These are phyloP conservation scores for Helicorthomorpha holstii DNA, from an alignment of 1,140 invertebrate species.

Conservation along the genomic window DNA sequence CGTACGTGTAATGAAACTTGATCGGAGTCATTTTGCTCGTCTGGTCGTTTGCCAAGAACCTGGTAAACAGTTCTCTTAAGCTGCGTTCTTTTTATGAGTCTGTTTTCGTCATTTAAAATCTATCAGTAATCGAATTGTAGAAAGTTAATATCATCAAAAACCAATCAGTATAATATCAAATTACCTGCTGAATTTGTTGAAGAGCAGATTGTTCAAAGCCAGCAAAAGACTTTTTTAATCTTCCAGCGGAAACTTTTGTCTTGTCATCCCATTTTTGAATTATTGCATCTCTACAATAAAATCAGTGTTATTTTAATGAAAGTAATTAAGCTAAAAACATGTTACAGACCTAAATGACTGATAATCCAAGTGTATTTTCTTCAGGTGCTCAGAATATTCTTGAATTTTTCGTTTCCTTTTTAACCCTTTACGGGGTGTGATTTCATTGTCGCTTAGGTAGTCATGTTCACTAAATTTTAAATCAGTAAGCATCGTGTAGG, in stretches of 20 bases:
- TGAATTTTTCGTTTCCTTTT: too few relatives aligned
- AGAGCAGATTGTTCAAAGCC: slow-evolving; percentile 55
- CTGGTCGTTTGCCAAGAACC: slow-evolving; percentile 40
- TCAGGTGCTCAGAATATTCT: too few relatives aligned
- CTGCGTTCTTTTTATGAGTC: slow-evolving; percentile 63
- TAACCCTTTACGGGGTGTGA: too few relatives aligned
- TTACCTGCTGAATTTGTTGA: slow-evolving; percentile 63
- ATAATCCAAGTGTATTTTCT: too few relatives aligned
- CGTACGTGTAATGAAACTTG: neutral
- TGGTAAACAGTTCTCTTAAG: slow-evolving; percentile 54
- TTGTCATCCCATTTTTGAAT: slow-evolving; percentile 87
- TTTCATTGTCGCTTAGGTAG: too few relatives aligned
- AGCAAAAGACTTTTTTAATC: slow-evolving; percentile 33
- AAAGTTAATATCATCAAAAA: neutral
- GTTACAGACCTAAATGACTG: too few relatives aligned
- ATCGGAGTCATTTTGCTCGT: slow-evolving; percentile 3
- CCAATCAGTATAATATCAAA: slow-evolving; percentile 2
- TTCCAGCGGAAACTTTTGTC: slow-evolving; percentile 42
- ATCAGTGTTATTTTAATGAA: too few relatives aligned
- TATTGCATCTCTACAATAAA: slow-evolving; percentile 17
- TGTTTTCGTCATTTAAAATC: slow-evolving; percentile 54
- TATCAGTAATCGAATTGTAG: slow-evolving; percentile 12
- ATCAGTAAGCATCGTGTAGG: too few relatives aligned
- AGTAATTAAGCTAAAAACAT: too few relatives aligned
- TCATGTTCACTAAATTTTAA: too few relatives aligned